Base-by-base conservation (phyloP, 2,888 invertebrate species). In the Protonemura montana region DNA sequence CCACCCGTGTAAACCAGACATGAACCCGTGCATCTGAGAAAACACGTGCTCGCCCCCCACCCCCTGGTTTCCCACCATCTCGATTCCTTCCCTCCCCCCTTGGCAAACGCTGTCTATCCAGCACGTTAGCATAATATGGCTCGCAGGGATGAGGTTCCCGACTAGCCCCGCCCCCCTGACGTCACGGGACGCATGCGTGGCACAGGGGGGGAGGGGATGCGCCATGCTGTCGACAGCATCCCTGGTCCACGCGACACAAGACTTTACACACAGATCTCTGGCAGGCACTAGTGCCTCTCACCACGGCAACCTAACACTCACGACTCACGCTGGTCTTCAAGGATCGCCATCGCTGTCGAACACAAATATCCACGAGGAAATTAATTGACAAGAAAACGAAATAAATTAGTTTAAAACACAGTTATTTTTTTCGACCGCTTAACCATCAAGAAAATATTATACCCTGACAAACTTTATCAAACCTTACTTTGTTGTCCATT, bases 61-160 rank as follows among this genome's bases (percentile, higher is more conserved):
- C 3, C 25, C 81, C 81, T 85, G 76, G 82, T 59, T 10, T 86
- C 81, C 28, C 25, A 7, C 28, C 85, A 28, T 26, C 76, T 81
- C 80, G 25, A 7, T 77, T 82, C 59, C 59, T 83, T 21, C 59
- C 35, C 35, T 35, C 85, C 76, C 85, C 42, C 84, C 5, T 59
- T 86, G 85, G 85, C 82, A 84, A 82, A 87, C 82, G 81, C 85
- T 82, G 82, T 59, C 59, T 59, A 77, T 87, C 82, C 77, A 78
- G 76, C 82, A 82, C 42, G 84, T 84, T 84, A 85, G 84, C 86
- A 84, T 86, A 85, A 86, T 85, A 25, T 27, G 84, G 16, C 35
- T 35, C 5, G 35, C 83, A 83, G 84, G 84, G 84, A 84, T 84
- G 84, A 76, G 84, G 84, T 84, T 76, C 85, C 86, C 59, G 30